These are phyloP conservation scores for Sturmia bella DNA, from an alignment of 2,888 invertebrate genomes.

Conservation along the genomic window DNA sequence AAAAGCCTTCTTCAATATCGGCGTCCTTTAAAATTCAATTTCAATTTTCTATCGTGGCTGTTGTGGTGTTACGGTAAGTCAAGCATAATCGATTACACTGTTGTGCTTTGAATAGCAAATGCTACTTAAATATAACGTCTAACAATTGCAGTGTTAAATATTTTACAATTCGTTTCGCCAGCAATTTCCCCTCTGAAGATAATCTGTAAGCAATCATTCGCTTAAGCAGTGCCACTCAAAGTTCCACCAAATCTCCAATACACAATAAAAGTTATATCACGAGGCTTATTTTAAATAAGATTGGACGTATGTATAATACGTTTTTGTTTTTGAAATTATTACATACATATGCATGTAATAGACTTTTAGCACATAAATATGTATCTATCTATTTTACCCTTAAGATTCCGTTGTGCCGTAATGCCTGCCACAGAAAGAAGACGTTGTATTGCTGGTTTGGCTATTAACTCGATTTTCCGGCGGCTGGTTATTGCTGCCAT, in stretches of 20 bases:
- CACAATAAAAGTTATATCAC: slow-evolving; percentile 12
- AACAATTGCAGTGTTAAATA: too few species aligned
- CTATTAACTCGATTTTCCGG: slow-evolving; percentile 69
- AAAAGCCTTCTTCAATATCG: too few species aligned
- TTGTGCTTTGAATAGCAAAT: too few species aligned
- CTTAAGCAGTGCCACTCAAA: neutral
- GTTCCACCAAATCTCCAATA: slow-evolving; percentile 2
- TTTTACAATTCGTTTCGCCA: too few species aligned
- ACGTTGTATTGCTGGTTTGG: slow-evolving; percentile 19
- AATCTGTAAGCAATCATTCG: too few species aligned
- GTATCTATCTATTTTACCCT: slow-evolving; percentile 62
- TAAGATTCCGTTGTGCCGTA: slow-evolving; percentile 82
- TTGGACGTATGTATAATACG: neutral
- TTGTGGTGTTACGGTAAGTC: too few species aligned
- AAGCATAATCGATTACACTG: too few species aligned
- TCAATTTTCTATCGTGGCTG: too few species aligned
- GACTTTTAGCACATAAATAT: neutral
- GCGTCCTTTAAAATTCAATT: too few species aligned
- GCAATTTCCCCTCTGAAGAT: too few species aligned
- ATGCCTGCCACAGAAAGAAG: slow-evolving; percentile 72
- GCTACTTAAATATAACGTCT: too few species aligned
- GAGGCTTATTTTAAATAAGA: slow-evolving; percentile 3
- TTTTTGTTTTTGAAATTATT: slow-evolving; percentile 33
- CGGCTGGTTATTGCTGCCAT: slow-evolving; percentile 64
- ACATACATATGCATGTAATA: slow-evolving; percentile 1